Base-by-base conservation (phyloP, 2,797 vertebrate species). In the Tamandua tetradactyla region DNA sequence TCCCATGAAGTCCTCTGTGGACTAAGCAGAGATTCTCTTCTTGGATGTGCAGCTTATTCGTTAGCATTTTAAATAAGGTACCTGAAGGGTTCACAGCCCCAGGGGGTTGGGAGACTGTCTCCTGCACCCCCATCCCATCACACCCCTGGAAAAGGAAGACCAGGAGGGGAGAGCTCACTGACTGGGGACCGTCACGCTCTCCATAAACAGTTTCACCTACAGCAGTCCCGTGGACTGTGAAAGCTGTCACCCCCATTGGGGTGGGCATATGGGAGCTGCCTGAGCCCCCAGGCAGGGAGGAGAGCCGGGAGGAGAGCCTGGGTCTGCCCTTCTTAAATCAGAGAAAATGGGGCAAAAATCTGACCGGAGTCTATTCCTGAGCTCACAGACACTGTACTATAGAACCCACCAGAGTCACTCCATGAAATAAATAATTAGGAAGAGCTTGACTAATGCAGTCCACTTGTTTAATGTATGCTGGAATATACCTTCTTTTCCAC, bases 401-500 rank as follows among this genome's bases (percentile, higher is more conserved):
- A 2, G 44, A 68, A 23, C 7, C 10, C 66, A 25, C n/a, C 20
- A 27, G 55, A 79, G 35, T 57, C n/a, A 66, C 52, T 72, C 37
- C 35, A 2, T 71, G 10, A 30, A 81, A 9, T n/a, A 66, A 75
- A 52, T 72, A 49, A 44, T 11, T 7, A 32, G 75, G n/a, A 59
- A 18, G 37, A 10, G 11, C 8, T 32, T 79, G 81, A 52, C n/a
- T 22, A 18, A 22, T 35, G 44, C 4, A 42, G n/a, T n/a, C 44
- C n/a, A 13, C 94, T 59, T 82, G 82, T 23, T 3, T 76, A 61
- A 44, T 27, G 49, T 92, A 76, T 83, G 64, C 59, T 42, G 32
- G 76, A 91, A 78, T 52, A 64, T 0, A 25, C 35, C 69, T 88
- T 74, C 57, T 62, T 71, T 74, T 30, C 78, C 32, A 23, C 62